phyloP scores from a whole-genome alignment of 2,113 vertebrate genomes.

The Calyptomena viridis region DNA sequence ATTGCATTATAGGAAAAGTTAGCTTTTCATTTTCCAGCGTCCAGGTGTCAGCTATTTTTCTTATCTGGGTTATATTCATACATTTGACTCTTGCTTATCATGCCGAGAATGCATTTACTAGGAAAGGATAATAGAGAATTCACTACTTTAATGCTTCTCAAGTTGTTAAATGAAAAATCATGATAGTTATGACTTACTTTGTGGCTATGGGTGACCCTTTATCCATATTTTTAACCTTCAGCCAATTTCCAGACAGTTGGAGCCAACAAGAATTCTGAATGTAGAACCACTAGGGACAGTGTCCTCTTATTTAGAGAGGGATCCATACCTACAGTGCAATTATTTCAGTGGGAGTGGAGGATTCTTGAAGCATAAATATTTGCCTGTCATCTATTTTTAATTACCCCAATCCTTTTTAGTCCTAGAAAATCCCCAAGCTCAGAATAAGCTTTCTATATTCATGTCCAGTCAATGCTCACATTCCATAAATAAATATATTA shows the following conservation, averaged over 20 bases:
- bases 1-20: constrained; percentile 27
- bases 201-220: constrained; percentile 21
- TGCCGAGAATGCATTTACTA: neutral
- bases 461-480: neutral
- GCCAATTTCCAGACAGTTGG: neutral
- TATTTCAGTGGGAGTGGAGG: neutral
- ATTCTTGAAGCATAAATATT: neutral
- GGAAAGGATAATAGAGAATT: constrained; percentile 30
- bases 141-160: constrained; percentile 39
- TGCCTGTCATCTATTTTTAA: neutral
- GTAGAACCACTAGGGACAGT: neutral
- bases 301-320: neutral
- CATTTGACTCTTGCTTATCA: constrained; percentile 32
- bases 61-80: constrained; percentile 51
- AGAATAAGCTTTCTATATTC: neutral
- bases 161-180: constrained; percentile 16
- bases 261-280: neutral
- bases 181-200: constrained; percentile 21
- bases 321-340: fast-evolving
- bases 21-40: constrained; percentile 25
- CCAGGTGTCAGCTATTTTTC: constrained; percentile 5
- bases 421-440: neutral
- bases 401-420: neutral
- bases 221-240: constrained; percentile 10
- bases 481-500: neutral